Percentiles rank a stretch among this genome's conserved stretches.
Evolutionary conservation across 1,140 invertebrate genomes (phyloP).

Genomic region (Aplysia californica): DNA sequence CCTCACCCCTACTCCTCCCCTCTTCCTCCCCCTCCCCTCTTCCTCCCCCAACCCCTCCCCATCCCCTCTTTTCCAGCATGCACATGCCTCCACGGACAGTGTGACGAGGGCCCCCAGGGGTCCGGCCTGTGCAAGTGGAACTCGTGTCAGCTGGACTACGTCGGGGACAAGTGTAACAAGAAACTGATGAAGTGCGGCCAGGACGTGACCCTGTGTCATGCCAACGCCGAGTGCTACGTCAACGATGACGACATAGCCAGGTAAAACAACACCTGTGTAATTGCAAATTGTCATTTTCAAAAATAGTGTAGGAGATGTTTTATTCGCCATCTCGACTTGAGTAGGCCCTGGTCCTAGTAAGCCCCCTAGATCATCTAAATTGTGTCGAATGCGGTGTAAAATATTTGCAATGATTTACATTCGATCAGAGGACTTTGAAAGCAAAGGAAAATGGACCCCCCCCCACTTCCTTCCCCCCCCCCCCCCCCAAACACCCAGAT

Average conservation of each 20-base stretch:
- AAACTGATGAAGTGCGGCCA: slow-evolving; percentile 16
- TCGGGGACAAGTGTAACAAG: slow-evolving; percentile 43
- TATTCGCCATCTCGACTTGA: too few relatives aligned
- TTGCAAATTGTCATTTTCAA: too few relatives aligned
- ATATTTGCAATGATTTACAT: too few relatives aligned
- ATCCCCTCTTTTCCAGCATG: slow-evolving; percentile 41
- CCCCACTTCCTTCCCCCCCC: too few relatives aligned
- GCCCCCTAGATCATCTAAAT: too few relatives aligned
- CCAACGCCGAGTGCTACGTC: slow-evolving; percentile 9
- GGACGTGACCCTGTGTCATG: slow-evolving; percentile 1
- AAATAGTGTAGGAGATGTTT: too few relatives aligned
- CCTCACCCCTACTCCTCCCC: background rate
- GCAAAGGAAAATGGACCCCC: too few relatives aligned
- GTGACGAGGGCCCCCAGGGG: slow-evolving; percentile 45
- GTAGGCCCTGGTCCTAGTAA: too few relatives aligned
- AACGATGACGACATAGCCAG: background rate
- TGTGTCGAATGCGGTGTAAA: too few relatives aligned
- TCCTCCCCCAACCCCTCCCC: background rate
- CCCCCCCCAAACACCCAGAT: too few relatives aligned
- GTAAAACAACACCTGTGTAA: too few relatives aligned
- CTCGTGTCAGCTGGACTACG: slow-evolving; percentile 18
- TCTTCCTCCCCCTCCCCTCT: background rate
- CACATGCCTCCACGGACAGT: slow-evolving; percentile 45
- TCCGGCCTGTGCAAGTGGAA: slow-evolving; percentile 40
- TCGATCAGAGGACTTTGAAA: too few relatives aligned